phyloP scores from a whole-genome alignment of 2,113 vertebrate genomes.

The Monarcha castaneiventris region DNA sequence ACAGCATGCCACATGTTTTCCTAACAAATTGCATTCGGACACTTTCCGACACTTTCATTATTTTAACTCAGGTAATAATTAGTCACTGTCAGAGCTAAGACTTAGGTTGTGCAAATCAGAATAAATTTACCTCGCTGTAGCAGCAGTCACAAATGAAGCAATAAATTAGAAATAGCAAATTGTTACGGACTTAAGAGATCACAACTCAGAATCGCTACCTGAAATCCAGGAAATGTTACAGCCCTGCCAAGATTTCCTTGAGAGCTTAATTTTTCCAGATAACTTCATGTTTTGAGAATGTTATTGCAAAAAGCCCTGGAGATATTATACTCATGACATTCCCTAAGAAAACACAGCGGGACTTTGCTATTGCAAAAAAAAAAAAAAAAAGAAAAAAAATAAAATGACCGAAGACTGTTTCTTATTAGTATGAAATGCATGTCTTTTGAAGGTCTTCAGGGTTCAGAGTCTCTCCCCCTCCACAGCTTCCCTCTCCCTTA shows the following conservation, averaged over 20 bases:
- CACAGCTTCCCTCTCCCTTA: constrained; percentile 40
- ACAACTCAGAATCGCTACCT: constrained; percentile 76
- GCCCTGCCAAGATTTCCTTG: constrained; percentile 66
- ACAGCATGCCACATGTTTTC: constrained; percentile 85
- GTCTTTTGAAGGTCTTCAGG: constrained; percentile 67
- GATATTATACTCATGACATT: background rate
- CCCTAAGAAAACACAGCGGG: background rate
- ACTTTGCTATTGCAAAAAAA: background rate
- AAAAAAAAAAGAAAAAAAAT: background rate
- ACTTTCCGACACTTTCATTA: constrained; percentile 90
- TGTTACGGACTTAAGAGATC: constrained; percentile 81
- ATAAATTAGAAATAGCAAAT: constrained; percentile 88
- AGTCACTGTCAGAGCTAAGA: constrained; percentile 86
- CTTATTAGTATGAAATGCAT: constrained; percentile 55
- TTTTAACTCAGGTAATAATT: constrained; percentile 90
- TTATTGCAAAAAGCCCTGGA: constrained; percentile 40
- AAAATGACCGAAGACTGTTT: background rate
- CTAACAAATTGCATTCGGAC: constrained; percentile 88
- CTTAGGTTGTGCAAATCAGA: constrained; percentile 87
- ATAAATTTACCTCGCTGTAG: constrained; percentile 85
- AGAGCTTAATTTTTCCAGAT: constrained; percentile 73
- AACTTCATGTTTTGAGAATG: constrained; percentile 27
- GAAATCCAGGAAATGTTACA: constrained; percentile 71
- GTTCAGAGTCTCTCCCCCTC: constrained; percentile 54
- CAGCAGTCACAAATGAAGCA: constrained; percentile 88